Base-by-base conservation (phyloP, 2,888 invertebrate species). In the Lacanobia oleracea region DNA sequence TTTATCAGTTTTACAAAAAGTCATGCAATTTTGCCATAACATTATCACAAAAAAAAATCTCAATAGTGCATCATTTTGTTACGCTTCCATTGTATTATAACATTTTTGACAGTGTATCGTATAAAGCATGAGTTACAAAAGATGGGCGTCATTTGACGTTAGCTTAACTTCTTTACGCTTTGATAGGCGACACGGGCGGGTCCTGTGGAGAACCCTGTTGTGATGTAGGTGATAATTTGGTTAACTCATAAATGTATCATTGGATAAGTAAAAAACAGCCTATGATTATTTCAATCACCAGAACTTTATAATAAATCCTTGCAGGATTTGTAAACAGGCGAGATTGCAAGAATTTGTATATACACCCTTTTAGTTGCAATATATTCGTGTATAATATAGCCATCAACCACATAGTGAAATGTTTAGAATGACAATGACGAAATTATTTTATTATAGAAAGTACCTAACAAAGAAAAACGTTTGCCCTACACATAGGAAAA, bases 111-210 rank as follows among this genome's bases (percentile, higher is more conserved):
- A 62, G 48, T 64, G 57, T 70, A 66, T 37, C 45, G 56, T 71
- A 64, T 94, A 93, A 93, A 91, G 90, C 91, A 93, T 94, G 94
- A 93, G 90, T 90, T 91, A 95, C 95, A 95, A 95, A 95, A 94
- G 95, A 94, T 94, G 93, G 93, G 94, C 95, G 93, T 94, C 95
- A 91, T 93, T 94, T 94, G 93, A 94, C 94, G 95, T 95, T 95
- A 94, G 93, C 93, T 94, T 95, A 95, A 95, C 95, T 95, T 95
- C 95, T 95, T 95, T 94, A 95, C 95, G 95, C 91, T 95, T 95
- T 95, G 92, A 95, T 95, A 92, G 88, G 90, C 88, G 88, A 90
- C 92, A 90, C 74, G 79, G 83, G 74, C 63, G 72, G 66, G 60
- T 70, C 16, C 43, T 51, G n/a, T 90, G 48, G 56, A 18, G 27